phyloP scores from a whole-genome alignment of 2,113 vertebrate species.

The Cochlearius cochlearius region DNA sequence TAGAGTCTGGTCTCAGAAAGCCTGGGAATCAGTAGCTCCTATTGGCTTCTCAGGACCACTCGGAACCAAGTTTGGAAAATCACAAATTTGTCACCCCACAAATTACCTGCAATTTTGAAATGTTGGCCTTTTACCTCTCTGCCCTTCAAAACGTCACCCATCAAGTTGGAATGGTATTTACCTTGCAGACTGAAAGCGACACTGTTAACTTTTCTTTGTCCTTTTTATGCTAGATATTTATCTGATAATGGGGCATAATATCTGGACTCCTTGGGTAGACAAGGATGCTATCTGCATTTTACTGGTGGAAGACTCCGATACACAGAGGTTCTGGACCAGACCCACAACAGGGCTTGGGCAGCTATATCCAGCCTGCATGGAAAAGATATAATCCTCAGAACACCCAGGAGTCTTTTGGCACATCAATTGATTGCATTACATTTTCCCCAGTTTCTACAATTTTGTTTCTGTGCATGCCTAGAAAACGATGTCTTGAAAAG shows the following conservation, averaged over 20 bases:
- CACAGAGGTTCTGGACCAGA: background rate
- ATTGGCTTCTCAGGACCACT: background rate
- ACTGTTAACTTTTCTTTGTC: background rate
- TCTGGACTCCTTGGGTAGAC: background rate
- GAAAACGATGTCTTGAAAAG: background rate
- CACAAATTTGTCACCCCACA: background rate
- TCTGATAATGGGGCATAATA: background rate
- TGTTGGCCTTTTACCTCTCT: background rate
- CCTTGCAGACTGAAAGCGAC: background rate
- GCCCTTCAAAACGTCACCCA: background rate
- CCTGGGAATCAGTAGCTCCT: background rate
- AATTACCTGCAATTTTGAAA: background rate
- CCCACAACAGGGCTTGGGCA: background rate
- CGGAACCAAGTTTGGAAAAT: background rate
- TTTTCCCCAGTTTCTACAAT: background rate
- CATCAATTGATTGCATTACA: background rate
- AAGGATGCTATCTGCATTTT: background rate
- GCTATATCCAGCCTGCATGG: background rate
- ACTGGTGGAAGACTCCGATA: background rate
- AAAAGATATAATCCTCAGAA: conserved; percentile 25
- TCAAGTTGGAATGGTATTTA: background rate
- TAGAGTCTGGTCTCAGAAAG: background rate
- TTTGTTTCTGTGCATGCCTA: background rate
- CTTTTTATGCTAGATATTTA: background rate
- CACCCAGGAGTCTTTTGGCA: conserved; percentile 38